Conservation (phyloP, 2,113 vertebrate species). For the Lontra canadensis region DNA sequence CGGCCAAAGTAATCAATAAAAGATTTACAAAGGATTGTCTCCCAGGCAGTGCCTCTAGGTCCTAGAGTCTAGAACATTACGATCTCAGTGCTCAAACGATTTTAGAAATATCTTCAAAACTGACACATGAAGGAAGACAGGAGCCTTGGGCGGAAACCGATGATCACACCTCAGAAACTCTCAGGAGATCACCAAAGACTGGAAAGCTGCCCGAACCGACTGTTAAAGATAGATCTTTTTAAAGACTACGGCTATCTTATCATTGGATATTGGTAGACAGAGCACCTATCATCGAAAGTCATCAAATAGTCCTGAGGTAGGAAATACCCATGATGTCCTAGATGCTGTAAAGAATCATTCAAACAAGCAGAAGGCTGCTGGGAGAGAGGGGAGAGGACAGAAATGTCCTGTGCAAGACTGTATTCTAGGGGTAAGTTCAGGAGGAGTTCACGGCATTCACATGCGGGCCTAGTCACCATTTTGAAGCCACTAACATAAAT, state of each 20-base stretch:
- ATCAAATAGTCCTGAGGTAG: not conserved
- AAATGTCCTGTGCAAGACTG: not conserved
- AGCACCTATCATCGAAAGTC: not conserved
- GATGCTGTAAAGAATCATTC: not conserved
- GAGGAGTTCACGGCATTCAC: not conserved
- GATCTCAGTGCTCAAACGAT: not conserved
- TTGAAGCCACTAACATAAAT: not conserved
- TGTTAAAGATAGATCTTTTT: not conserved
- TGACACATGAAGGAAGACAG: not conserved
- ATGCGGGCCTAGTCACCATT: not conserved
- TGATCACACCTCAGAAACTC: not conserved
- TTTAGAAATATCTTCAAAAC: not conserved
- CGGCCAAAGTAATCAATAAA: slow-evolving; percentile 23
- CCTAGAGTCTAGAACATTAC: not conserved
- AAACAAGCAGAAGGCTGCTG: not conserved
- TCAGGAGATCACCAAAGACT: not conserved
- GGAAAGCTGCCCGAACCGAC: not conserved
- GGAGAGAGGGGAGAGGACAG: not conserved
- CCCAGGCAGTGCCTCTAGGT: not conserved
- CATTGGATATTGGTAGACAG: not conserved
- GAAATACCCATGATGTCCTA: not conserved
- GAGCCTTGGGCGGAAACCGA: not conserved
- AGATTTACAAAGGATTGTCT: not conserved
- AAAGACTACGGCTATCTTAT: not conserved
- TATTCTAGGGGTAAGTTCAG: not conserved